Evolutionary conservation across 2,113 vertebrate species (phyloP), one percentile per base, ranked within the genome.

Genomic region (Cyanocitta stelleri): DNA sequence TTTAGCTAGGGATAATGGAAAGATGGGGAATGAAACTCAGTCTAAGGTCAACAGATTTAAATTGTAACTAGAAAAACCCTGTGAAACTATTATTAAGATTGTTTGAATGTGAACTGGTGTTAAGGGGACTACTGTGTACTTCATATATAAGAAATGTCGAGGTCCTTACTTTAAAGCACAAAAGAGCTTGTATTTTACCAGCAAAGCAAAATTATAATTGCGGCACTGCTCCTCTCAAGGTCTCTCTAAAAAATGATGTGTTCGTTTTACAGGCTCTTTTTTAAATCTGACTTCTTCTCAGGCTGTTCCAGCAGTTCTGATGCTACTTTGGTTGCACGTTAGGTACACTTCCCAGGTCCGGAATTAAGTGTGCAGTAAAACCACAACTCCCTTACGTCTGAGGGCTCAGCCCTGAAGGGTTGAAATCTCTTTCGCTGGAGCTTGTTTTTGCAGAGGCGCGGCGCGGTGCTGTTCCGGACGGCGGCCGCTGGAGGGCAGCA

Each of bases 401-500:
- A 2, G 15, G 6, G 22, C 8, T 55, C 29, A 3, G 20, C 22
- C 0, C 13, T 2, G n/a, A 6, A 35, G 48, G 23, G 12, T 33
- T 56, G 61, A 2, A 26, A 52, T 29, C 14, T 24, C 9, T 43
- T 22, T 4, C 3, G 13, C 14, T 9, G 61, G 8, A 27, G 52
- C 9, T 6, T 3, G 6, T 27, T 17, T 1, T 4, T 11, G 5
- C 7, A 0, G 48, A 1, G 39, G 33, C 19, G 2, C 39, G 41
- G 44, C 29, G 15, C 18, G 3, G 9, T 43, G 52, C 44, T 79
- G 30, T 96, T 95, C n/a, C 51, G 21, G n/a, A 8, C 27, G 8
- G 21, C 7, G 68, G 17, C 68, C 71, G 90, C 96, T 97, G 95
- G 98, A 76, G 97, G 97, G 97, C 98, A 95, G 63, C 91, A 19